Percentiles rank a stretch among this genome's conserved stretches.
Evolutionary conservation across 2,113 vertebrate species (phyloP).

Genomic region (Stomatorhinus ivindoensis): DNA sequence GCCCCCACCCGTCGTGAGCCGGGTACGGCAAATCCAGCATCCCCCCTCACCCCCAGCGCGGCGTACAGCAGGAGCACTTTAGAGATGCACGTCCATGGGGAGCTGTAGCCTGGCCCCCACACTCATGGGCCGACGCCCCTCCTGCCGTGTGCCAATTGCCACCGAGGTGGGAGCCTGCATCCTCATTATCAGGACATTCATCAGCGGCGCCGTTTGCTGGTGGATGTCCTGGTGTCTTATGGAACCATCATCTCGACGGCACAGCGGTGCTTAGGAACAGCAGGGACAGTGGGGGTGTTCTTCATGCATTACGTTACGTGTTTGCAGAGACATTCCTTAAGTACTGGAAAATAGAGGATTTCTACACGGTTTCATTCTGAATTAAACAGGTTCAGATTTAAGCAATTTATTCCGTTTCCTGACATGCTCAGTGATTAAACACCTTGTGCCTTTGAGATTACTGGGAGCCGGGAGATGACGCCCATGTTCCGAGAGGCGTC

Average conservation of each 20-base stretch:
- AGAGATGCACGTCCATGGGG: neutral
- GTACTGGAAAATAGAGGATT: slow-evolving; percentile 21
- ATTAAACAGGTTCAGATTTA: slow-evolving; percentile 21
- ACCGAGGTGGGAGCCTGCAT: neutral
- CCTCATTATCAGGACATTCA: neutral
- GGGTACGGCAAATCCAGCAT: neutral
- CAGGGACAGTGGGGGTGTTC: slow-evolving; percentile 26
- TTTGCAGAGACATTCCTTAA: slow-evolving; percentile 14
- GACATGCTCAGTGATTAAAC: slow-evolving; percentile 36
- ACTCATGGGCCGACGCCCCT: neutral
- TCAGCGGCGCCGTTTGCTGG: neutral
- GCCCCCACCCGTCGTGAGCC: neutral
- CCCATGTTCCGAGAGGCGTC: slow-evolving; percentile 31
- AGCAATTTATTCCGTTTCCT: slow-evolving; percentile 22
- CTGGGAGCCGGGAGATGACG: slow-evolving; percentile 27
- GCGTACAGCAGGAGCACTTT: neutral
- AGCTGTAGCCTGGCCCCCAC: neutral
- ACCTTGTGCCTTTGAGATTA: slow-evolving; percentile 40
- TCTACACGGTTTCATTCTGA: slow-evolving; percentile 27
- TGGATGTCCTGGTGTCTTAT: neutral
- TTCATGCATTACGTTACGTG: slow-evolving; percentile 28
- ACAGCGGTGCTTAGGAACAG: neutral
- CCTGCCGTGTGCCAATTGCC: neutral
- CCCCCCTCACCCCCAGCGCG: neutral
- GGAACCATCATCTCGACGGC: neutral